A percentile compares a stretch with the other conserved stretches of the same genome.
phyloP scores from a whole-genome alignment of 2,888 invertebrate genomes.

The Xanthorhoe designata region DNA sequence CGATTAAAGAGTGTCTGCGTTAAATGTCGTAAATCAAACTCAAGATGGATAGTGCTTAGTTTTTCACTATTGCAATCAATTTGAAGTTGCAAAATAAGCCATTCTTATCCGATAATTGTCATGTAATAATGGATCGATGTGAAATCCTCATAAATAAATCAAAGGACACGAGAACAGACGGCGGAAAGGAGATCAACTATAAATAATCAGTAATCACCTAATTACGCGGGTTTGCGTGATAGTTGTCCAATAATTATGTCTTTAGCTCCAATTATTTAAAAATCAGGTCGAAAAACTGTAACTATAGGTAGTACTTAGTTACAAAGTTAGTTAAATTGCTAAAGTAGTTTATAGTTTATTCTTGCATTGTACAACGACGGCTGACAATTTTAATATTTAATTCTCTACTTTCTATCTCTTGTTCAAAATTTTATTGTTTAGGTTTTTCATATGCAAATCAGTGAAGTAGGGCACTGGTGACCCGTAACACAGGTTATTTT shows the following conservation, averaged over 20 bases:
- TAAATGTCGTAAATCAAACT: not conserved
- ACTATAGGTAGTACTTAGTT: no score
- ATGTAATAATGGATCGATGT: conserved; percentile 31
- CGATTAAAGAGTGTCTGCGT: not conserved
- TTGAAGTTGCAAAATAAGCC: conserved; percentile 15
- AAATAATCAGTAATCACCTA: not conserved
- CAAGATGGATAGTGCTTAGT: conserved; percentile 5
- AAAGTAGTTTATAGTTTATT: no score
- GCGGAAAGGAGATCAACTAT: conserved; percentile 1
- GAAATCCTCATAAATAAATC: conserved; percentile 47
- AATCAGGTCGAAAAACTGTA: not conserved
- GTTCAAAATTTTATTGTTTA: no score
- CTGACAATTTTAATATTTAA: no score
- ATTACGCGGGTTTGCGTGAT: conserved; percentile 28
- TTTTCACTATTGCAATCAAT: conserved; percentile 6
- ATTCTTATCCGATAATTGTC: conserved; percentile 25
- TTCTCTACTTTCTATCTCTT: no score
- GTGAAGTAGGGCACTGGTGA: no score
- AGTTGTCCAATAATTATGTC: not conserved
- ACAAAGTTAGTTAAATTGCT: no score
- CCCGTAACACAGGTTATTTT: no score
- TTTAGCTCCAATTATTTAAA: conserved; percentile 2
- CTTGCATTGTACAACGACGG: no score
- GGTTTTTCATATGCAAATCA: no score
- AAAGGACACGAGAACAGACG: conserved; percentile 34